Percentiles rank a stretch among this genome's conserved stretches.
These are phyloP conservation scores for Lethenteron reissneri DNA, from an alignment of 2,113 vertebrate species.

Conservation along the genomic window DNA sequence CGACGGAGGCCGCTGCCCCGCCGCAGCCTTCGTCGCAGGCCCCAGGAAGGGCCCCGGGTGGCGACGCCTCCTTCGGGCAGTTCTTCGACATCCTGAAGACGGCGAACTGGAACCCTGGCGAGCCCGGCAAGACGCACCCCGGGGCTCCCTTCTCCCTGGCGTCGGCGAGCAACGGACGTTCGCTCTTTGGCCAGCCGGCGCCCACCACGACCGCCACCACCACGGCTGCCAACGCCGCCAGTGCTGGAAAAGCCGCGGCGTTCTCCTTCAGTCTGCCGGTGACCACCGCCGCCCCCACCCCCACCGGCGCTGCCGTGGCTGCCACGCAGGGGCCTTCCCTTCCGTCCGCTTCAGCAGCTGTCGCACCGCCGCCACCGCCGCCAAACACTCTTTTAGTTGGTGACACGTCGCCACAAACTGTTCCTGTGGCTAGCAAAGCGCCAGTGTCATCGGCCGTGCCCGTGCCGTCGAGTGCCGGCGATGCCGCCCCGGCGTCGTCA, in stretches of 20 bases:
- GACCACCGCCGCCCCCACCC: slow-evolving; percentile 11
- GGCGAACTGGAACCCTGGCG: no score
- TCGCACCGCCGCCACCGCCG: slow-evolving; percentile 23
- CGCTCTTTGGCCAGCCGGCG: slow-evolving; percentile 24
- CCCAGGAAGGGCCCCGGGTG: no score
- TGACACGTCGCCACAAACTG: no score
- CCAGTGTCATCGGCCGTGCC: not conserved
- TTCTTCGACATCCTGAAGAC: no score
- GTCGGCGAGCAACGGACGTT: slow-evolving; percentile 19
- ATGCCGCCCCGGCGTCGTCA: not conserved
- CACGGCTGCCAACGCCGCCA: slow-evolving; percentile 14
- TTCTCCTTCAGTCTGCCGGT: slow-evolving; percentile 5
- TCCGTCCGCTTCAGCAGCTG: slow-evolving; percentile 10
- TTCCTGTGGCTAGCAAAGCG: not conserved
- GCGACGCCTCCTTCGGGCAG: no score
- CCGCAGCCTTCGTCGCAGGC: no score
- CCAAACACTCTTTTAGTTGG: not conserved
- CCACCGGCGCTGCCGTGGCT: slow-evolving; percentile 14
- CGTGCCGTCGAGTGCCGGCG: no score
- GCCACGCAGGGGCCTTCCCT: no score
- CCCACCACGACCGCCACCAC: slow-evolving; percentile 14
- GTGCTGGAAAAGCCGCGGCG: no score
- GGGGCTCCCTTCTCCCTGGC: no score
- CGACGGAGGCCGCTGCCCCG: no score
- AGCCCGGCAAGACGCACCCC: no score